Base-by-base conservation (phyloP, 2,888 invertebrate species). In the Eupithecia pulchellata region DNA sequence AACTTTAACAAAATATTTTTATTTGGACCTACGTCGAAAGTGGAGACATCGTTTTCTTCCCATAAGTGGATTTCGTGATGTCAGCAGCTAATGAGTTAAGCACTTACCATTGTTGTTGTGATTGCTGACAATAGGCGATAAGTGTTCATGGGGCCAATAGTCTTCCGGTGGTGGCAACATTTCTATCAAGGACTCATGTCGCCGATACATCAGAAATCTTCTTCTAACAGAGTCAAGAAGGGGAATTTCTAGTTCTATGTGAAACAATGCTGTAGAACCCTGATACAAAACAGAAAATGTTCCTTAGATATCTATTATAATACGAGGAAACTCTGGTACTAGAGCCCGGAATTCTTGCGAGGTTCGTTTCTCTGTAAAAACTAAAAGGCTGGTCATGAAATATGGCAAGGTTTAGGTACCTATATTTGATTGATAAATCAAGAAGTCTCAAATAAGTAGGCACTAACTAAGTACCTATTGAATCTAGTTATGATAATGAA, bases 241-340 rank as follows among this genome's bases (percentile, higher is more conserved):
- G 0, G 95, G 95, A 29, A 95, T 78, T 73, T 93, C 91, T 13
- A 95, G 77, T 80, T 95, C 95, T 9, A 96, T 79, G 74, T 95
- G 93, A 78, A 95, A 94, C 3, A 91, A 86, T 67, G 93, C 90
- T 6, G 82, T 76, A 8, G 85, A 83, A 20, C 92, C 92, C 93
- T 93, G 64, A 4, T 30, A 32, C 6, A 32, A 60, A 30, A 30
- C 30, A 57, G 13, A 27, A 27, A 27, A 27, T 13, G 17, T 29
- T 29, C 11, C 11, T 25, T 52, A 52, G 4, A 52, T 25, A 20
- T 52, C 13, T 32, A 32, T 4, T 4, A 32, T 4, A 6, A 32
- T 4, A 5, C 3, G 4, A 32, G 6, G 6, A 5, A 32, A 5
- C 3, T 32, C 4, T 32, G 32, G 4, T 4, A 5, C 32, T 4